Evolutionary conservation across 2,888 invertebrate species (phyloP), one percentile per base, ranked within the genome.

Genomic region (Melipona beecheii): DNA sequence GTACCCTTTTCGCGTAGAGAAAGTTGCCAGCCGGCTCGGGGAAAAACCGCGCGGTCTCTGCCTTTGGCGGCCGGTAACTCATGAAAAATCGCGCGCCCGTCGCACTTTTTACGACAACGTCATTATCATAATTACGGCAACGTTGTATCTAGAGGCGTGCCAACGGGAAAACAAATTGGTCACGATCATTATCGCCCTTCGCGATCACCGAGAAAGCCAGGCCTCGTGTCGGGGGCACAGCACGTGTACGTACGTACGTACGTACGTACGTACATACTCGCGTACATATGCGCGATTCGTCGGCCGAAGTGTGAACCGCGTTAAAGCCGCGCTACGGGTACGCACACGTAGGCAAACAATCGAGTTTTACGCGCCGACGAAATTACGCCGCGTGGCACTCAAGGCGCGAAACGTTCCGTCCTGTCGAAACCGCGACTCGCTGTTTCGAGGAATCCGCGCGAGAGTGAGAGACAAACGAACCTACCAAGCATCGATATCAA

Each of bases 81-180:
- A 24, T 58, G 83, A 65, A 75, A 78, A 79, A 66, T 76, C 80
- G 21, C 70, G 36, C 52, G 56, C 11, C 54, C 36, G 64, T 19
- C 56, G 65, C 31, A 15, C 17, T 77, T 79, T 84, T 87, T 76
- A 70, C 78, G 64, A 75, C 73, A 52, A 74, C 68, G 81, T 85
- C 80, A 83, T 89, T 89, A 89, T 84, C 88, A 89, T 89, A 89
- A 89, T 89, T 85, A 83, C 84, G 76, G 85, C 79, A 85, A 85
- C 77, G 83, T 75, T 82, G 87, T 86, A 83, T 89, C 89, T 79
- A 56, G 86, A 83, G 84, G 89, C 83, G 89, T 84, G 88, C 89
- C 91, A 86, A 80, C 87, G 79, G 87, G 87, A 90, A 91, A 90
- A 91, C 90, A 92, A 92, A 92, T 91, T 92, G 92, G 91, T 89